phyloP scores from a whole-genome alignment of 2,888 invertebrate species.

The Ferdinandea cuprea region DNA sequence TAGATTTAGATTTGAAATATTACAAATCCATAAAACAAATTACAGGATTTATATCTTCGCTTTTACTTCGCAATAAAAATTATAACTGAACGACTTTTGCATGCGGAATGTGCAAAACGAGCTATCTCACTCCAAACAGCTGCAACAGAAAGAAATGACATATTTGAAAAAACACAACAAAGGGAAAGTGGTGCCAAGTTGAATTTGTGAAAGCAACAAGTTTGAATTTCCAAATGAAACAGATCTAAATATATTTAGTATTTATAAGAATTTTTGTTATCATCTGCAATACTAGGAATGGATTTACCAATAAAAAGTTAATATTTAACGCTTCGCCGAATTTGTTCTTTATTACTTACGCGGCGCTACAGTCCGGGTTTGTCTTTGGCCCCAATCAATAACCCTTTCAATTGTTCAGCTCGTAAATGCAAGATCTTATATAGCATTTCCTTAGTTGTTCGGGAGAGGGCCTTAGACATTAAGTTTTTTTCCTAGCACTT shows the following conservation, averaged over 20 bases:
- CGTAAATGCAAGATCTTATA: too few species aligned
- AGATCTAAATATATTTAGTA: not conserved
- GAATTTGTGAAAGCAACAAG: constrained; percentile 31
- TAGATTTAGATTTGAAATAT: not conserved
- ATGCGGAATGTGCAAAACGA: constrained; percentile 45
- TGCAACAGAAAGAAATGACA: constrained; percentile 26
- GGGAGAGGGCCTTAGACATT: too few species aligned
- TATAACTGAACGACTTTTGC: constrained; percentile 49
- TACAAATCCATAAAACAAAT: not conserved
- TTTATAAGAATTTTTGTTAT: too few species aligned
- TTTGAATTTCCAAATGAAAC: not conserved
- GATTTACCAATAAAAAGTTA: too few species aligned
- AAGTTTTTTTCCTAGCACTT: too few species aligned
- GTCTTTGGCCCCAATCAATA: too few species aligned
- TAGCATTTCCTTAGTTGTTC: too few species aligned
- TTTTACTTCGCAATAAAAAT: constrained; percentile 30
- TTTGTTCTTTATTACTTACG: too few species aligned
- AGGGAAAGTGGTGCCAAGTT: constrained; percentile 37
- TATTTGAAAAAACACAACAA: not conserved
- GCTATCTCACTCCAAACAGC: constrained; percentile 56
- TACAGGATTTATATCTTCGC: not conserved
- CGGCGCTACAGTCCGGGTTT: too few species aligned
- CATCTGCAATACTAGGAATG: too few species aligned
- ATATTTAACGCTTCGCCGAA: too few species aligned
- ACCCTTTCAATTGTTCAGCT: too few species aligned